phyloP scores from a whole-genome alignment of 2,797 vertebrate species.

The Sebastes matsubarae region DNA sequence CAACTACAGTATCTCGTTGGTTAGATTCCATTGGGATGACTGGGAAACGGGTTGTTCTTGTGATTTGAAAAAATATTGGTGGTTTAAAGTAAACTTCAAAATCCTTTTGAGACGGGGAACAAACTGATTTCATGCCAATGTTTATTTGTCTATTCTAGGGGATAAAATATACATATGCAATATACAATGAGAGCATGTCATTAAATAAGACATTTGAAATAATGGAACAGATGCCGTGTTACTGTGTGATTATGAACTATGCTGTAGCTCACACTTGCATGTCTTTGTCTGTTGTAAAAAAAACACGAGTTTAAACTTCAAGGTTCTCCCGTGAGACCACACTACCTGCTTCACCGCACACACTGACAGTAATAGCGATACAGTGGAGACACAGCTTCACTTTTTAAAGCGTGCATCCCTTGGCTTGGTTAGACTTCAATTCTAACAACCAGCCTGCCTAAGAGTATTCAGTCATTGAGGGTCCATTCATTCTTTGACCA shows the following conservation, averaged over 20 bases:
- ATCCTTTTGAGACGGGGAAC: neutral
- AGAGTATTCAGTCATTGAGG: neutral
- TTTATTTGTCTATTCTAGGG: neutral
- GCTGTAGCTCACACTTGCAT: neutral
- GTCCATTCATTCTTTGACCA: neutral
- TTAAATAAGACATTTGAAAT: neutral
- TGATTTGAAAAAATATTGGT: neutral
- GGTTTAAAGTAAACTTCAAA: neutral
- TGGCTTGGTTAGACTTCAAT: neutral
- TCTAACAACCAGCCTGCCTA: neutral
- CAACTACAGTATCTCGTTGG: neutral
- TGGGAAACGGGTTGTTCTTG: neutral
- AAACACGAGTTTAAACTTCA: neutral
- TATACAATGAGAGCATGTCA: neutral
- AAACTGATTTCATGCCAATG: neutral
- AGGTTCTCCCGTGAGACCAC: conserved; percentile 11
- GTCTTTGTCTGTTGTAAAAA: neutral
- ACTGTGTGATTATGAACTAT: neutral
- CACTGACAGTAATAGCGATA: neutral
- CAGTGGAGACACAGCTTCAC: neutral
- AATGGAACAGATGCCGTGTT: neutral
- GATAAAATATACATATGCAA: neutral
- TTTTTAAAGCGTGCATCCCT: neutral
- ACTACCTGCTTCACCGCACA: neutral
- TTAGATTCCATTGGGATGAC: neutral